Conservation (phyloP, 2,888 invertebrate genomes). For the Aplocera efformata region DNA sequence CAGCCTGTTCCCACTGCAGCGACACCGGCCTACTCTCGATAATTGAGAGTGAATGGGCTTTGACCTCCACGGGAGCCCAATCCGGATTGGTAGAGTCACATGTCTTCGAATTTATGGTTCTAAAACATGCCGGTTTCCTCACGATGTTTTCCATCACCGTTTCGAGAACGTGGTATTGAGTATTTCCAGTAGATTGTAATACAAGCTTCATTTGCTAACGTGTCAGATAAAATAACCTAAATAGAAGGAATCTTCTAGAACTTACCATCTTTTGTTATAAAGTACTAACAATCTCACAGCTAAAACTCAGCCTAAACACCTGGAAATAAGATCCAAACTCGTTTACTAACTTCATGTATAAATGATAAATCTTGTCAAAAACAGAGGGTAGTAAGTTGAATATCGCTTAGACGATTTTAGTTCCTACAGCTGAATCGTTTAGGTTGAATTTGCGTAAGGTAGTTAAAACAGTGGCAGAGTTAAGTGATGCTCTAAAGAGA, state of each 20-base stretch:
- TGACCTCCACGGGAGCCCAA: too few relatives aligned
- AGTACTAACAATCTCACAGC: neutral
- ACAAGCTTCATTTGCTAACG: too few relatives aligned
- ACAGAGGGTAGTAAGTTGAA: slow-evolving; percentile 1
- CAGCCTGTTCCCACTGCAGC: too few relatives aligned
- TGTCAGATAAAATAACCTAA: slow-evolving; percentile 9
- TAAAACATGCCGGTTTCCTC: too few relatives aligned
- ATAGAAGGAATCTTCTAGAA: slow-evolving; percentile 7
- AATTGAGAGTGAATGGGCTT: too few relatives aligned
- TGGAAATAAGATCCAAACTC: neutral
- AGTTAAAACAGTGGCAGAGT: slow-evolving; percentile 31
- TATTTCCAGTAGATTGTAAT: too few relatives aligned
- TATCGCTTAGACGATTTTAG: neutral
- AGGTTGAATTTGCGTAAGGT: neutral
- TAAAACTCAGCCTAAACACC: neutral
- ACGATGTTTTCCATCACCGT: too few relatives aligned
- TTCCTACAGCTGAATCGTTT: neutral
- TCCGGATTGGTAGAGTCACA: too few relatives aligned
- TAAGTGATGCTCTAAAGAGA: slow-evolving; percentile 55
- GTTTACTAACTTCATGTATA: neutral
- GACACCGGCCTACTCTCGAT: too few relatives aligned
- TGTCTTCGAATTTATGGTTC: too few relatives aligned
- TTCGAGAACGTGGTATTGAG: too few relatives aligned
- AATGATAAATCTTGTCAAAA: slow-evolving; percentile 8
- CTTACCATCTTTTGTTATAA: neutral